Evolutionary conservation across 1,140 invertebrate species (phyloP), one percentile per base, ranked within the genome.

Genomic region (Aphelinus atriplicis): DNA sequence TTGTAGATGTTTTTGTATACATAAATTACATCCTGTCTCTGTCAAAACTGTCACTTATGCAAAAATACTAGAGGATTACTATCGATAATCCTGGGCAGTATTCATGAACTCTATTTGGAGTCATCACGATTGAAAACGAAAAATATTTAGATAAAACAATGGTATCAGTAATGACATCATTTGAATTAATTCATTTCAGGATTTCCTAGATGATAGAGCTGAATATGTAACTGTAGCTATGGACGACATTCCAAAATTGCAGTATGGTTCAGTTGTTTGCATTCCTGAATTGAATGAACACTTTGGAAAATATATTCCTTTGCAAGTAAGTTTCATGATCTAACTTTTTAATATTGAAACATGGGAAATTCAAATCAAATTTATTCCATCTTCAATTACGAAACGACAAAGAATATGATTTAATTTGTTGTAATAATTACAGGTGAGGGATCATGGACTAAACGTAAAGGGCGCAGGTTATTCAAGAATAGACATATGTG

Each of bases 261-360:
- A 0, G n/a, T 90, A 90, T 60, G 89, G 88, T 3, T 87, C 88
- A 1, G 77, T 77, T 71, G 67, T 89, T 1, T 90, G 89, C 68
- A 85, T 89, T 71, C 89, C 89, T 6, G 85, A 90, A 78, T 76
- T 90, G 10, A 90, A 90, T 73, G 67, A 83, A 70, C 88, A 89
- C 80, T 89, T 86, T 75, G 82, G 86, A 3, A 85, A 84, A 73
- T 78, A 82, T 43, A 87, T 90, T 72, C 76, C 79, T 0, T 50
- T 86, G 9, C 78, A 86, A 78, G 84, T 86, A 70, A 43, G 26
- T 43, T 57, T 53, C 26, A 26, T 26, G 26, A 26, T 26, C 26
- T 46, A 45, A 46, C 3, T 61, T 42, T 45, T 4, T 5, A 46
- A 61, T 45, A 7, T 42, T 61, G 9, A 26, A 26, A 26, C 26